These are phyloP conservation scores for Drosophila helvetica DNA, from an alignment of 2,888 invertebrate species.

Conservation along the genomic window DNA sequence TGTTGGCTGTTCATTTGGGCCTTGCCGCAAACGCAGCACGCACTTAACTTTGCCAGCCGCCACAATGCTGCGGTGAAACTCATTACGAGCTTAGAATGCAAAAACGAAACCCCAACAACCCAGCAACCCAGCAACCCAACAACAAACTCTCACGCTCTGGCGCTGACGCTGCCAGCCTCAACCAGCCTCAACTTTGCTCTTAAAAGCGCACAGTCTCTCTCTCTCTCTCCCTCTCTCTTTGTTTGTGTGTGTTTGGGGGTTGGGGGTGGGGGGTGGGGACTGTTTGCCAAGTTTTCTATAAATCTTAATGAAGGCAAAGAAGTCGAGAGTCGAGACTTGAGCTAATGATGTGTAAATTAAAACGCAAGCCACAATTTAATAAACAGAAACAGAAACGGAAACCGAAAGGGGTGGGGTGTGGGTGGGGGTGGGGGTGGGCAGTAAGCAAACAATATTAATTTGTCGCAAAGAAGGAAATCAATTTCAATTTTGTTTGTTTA, in stretches of 20 bases:
- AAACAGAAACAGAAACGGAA: conserved; percentile 22
- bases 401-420: no score
- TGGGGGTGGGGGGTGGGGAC: background rate
- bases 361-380: conserved; percentile 46
- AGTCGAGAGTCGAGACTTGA: conserved; percentile 22
- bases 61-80: conserved; percentile 77
- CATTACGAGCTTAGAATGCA: conserved; percentile 79
- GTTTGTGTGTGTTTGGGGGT: conserved; percentile 15
- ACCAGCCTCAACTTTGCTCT: background rate
- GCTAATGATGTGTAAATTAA: conserved; percentile 77
- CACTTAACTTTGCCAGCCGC: conserved; percentile 78
- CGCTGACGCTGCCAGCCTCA: background rate
- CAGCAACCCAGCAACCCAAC: conserved; percentile 22
- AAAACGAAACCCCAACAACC: conserved; percentile 62
- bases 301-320: conserved; percentile 71
- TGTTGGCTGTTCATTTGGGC: conserved; percentile 69
- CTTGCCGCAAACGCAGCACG: conserved; percentile 76
- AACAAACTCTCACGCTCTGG: conserved; percentile 5
- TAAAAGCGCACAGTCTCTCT: conserved; percentile 20
- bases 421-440: background rate
- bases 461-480: background rate
- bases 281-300: conserved; percentile 56
- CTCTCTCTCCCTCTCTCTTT: background rate
- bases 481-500: conserved; percentile 7
- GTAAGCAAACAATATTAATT: background rate